A percentile compares a stretch with the other conserved stretches of the same genome.
These are phyloP conservation scores for Zygaena filipendulae DNA, from an alignment of 2,888 invertebrate genomes.

Conservation along the genomic window DNA sequence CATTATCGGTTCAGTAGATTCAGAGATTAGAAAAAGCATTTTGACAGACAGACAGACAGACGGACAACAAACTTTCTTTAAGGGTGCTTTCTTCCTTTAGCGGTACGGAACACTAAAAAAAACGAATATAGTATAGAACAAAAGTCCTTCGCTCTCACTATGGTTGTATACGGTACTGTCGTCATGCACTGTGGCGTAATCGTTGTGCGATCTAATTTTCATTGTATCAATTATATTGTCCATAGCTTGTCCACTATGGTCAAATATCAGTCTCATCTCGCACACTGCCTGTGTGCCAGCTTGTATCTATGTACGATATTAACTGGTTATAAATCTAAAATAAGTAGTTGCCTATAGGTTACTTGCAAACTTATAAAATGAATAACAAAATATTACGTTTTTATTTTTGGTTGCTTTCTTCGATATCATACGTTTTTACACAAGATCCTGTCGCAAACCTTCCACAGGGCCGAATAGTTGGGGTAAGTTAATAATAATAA, in stretches of 20 bases:
- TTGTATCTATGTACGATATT: not conserved
- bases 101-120: too few relatives aligned
- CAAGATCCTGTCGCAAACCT: constrained; percentile 65
- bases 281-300: constrained; percentile 9
- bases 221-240: constrained; percentile 43
- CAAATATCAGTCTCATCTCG: constrained; percentile 29
- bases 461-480: constrained; percentile 68
- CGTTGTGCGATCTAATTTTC: constrained; percentile 51
- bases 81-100: too few relatives aligned
- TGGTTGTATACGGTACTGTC: too few relatives aligned
- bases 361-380: constrained; percentile 1
- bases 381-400: constrained; percentile 8
- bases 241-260: constrained; percentile 25
- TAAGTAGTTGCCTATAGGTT: too few relatives aligned
- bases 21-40: too few relatives aligned
- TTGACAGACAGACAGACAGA: too few relatives aligned
- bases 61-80: too few relatives aligned
- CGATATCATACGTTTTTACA: constrained; percentile 20
- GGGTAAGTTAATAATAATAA: constrained; percentile 68
- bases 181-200: constrained; percentile 51
- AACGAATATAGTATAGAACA: too few relatives aligned
- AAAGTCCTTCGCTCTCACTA: too few relatives aligned
- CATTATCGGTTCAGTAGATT: too few relatives aligned
- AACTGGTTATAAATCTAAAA: too few relatives aligned
- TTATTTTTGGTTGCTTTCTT: constrained; percentile 17